A percentile compares a stretch with the other conserved stretches of the same genome.
These are phyloP conservation scores for Corythornis cristatus DNA, from an alignment of 2,113 vertebrate species.

Conservation along the genomic window DNA sequence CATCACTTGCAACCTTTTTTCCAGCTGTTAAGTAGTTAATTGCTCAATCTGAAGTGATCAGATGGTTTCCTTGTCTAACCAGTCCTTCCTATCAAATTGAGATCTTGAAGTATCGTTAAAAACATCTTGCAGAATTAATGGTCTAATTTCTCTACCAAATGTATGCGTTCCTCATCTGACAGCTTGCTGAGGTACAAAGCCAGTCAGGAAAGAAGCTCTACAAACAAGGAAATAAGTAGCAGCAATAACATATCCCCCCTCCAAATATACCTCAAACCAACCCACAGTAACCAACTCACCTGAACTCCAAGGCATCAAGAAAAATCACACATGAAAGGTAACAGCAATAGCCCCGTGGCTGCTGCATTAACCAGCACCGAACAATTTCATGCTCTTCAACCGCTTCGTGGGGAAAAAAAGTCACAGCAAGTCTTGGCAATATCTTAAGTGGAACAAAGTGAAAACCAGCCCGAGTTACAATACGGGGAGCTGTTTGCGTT, in stretches of 20 bases:
- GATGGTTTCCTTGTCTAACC: conserved; percentile 48
- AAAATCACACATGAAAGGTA: background rate
- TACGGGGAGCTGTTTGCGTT: background rate
- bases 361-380: background rate
- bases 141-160: conserved; percentile 26
- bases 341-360: background rate
- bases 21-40: conserved; percentile 68
- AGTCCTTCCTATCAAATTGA: conserved; percentile 31
- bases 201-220: background rate
- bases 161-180: conserved; percentile 17
- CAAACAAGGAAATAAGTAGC: background rate
- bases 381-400: conserved; percentile 12
- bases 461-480: background rate
- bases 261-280: background rate
- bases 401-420: background rate
- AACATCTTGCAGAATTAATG: conserved; percentile 18
- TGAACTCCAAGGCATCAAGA: background rate
- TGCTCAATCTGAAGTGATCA: conserved; percentile 50
- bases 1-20: conserved; percentile 22
- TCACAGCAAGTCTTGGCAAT: background rate
- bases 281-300: background rate
- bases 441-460: conserved; percentile 39
- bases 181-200: background rate
- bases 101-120: conserved; percentile 8
- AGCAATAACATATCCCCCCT: background rate